phyloP scores from a whole-genome alignment of 2,888 invertebrate genomes.

The Ephialtes manifestator region DNA sequence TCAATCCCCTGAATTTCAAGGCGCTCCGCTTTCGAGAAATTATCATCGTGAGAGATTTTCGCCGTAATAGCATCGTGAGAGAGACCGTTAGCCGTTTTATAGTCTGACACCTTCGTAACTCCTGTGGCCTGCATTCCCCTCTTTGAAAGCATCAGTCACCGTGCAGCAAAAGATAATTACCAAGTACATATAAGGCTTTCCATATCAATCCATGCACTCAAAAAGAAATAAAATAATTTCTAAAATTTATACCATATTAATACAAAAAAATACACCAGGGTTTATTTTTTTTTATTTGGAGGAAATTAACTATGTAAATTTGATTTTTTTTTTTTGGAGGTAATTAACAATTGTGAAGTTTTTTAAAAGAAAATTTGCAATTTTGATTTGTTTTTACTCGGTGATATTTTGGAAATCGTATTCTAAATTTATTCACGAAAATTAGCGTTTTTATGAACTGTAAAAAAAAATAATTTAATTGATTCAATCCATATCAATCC shows the following conservation, averaged over 20 bases:
- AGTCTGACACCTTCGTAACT: conserved; percentile 35
- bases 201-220: not conserved
- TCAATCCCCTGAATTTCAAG: conserved; percentile 36
- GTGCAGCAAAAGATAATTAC: conserved; percentile 50
- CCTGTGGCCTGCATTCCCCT: conserved; percentile 25
- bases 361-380: too few species aligned
- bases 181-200: not conserved
- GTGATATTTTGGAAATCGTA: too few species aligned
- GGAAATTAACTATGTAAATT: too few species aligned
- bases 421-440: too few species aligned
- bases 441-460: too few species aligned
- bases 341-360: too few species aligned
- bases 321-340: too few species aligned
- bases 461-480: too few species aligned
- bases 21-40: conserved; percentile 1
- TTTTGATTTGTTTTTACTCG: too few species aligned
- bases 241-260: not conserved
- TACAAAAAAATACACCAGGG: too few species aligned
- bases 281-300: too few species aligned
- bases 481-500: too few species aligned
- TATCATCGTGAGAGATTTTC: conserved; percentile 27
- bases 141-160: conserved; percentile 49
- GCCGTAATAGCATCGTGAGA: conserved; percentile 9
- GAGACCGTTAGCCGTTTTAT: conserved; percentile 56
- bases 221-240: not conserved